Base-by-base conservation (phyloP, 2,888 invertebrate species). In the Imbricaverruca yamaguchii region DNA sequence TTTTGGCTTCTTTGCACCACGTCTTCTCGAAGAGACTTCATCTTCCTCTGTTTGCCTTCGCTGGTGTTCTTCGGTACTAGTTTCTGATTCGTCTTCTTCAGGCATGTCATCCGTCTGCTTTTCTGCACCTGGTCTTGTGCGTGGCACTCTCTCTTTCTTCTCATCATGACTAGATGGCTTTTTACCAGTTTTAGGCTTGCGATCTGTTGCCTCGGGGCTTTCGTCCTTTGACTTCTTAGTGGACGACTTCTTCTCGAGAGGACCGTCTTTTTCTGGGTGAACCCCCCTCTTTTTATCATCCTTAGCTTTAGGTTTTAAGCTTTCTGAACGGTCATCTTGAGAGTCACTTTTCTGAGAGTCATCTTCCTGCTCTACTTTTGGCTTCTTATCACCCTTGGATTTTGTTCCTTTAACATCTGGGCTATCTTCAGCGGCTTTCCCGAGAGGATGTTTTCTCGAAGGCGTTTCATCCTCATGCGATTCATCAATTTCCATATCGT, bases 221-320 rank as follows among this genome's bases (percentile, higher is more conserved):
- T 84, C 83, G 81, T 84, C 78, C 80, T 83, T 82, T n/a, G 82
- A 80, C 82, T 85, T 89, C 89, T 78, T 88, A 87, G 55, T 88
- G 86, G 86, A 89, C 86, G 59, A 15, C 11, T 15, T 11, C 7
- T 1, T 59, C 59, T 15, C 7, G 12, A 59, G 59, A 4, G 11
- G 23, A 86, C 83, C 83, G 87, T 81, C 87, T 86, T 86, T 86
- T 87, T 87, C 39, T 83, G 81, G 15, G 83, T 84, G 61, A 86
- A 83, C 65, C 85, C 80, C 13, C 21, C 25, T 67, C 25, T 80
- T 21, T 25, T 55, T 23, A 8, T 39, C 53, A 74, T 53, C 53
- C n/a, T 61, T 39, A 25, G 79, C 82, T 81, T 84, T 59, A 13
- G 2, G 59, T 59, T 59, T 59, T 82, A n/a, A 86, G 84, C 80